Evolutionary conservation across 2,797 vertebrate species (phyloP), one percentile per base, ranked within the genome.

Genomic region (Lepilemur ruficaudatus): DNA sequence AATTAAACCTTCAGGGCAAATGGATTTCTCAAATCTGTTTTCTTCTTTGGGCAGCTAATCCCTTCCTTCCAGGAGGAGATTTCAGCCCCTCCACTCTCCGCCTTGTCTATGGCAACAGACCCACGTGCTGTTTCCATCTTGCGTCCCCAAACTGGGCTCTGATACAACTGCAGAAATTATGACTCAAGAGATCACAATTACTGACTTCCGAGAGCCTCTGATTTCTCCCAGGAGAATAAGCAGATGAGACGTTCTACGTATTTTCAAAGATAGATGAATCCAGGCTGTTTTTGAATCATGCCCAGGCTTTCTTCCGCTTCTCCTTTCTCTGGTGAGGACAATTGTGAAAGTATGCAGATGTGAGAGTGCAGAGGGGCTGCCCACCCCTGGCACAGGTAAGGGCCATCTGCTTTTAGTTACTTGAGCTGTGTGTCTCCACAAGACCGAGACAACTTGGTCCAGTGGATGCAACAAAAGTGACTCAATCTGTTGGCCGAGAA

Each of bases 1-100:
- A 93, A 67, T 89, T 89, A 95, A 97, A 85, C 48, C 91, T 91
- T 95, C 83, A 92, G 89, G 75, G 81, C 95, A 95, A 98, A 93
- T 91, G 70, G 65, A 96, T 91, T 97, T 94, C 73, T 95, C 89
- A 95, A 95, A 78, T 96, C 92, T 96, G 59, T 94, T 97, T 98
- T 92, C 69, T 65, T 91, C 85, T 88, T 78, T 93, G 78, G 81
- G 35, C 25, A 5, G 86, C 69, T 96, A 97, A 97, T 95, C 94
- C 79, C 63, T 95, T 96, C 65, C 94, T 96, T 97, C 43, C 88
- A 96, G 79, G 80, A 90, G 81, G 52, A 70, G 93, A 89, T 78
- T 90, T 89, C 38, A 79, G 80, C 88, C 43, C 38, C 76, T 55
- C 59, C 18, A 14, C 63, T 89, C 48, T 46, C 91, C 1, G 2